A percentile compares a stretch with the other conserved stretches of the same genome.
Conservation (phyloP, 2,797 vertebrate genomes). For the Poeciliopsis paucimaculata region DNA sequence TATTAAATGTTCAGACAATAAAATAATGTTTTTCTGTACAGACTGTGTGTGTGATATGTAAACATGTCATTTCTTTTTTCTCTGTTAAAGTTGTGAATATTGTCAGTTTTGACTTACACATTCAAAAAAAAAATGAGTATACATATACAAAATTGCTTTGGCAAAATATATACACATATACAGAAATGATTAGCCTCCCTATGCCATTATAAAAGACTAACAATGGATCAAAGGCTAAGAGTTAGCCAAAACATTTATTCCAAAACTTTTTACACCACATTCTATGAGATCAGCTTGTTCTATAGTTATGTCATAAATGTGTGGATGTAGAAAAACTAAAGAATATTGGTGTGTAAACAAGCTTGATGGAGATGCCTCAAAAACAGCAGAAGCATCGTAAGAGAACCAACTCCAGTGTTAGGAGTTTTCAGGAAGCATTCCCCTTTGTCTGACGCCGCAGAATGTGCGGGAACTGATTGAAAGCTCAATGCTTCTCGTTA, state of each 20-base stretch:
- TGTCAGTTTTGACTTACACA: slow-evolving; percentile 9
- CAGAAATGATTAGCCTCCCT: slow-evolving; percentile 20
- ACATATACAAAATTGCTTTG: slow-evolving; percentile 45
- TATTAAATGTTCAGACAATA: slow-evolving; percentile 23
- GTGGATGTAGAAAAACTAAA: slow-evolving; percentile 10
- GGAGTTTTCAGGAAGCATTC: slow-evolving; percentile 15
- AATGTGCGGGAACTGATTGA: slow-evolving; percentile 44
- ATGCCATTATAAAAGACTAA: neutral
- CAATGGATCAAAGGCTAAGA: slow-evolving; percentile 16
- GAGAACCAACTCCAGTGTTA: slow-evolving; percentile 15
- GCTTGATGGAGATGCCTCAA: slow-evolving; percentile 7
- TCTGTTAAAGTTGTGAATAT: slow-evolving; percentile 29
- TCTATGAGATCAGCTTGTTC: slow-evolving; percentile 8
- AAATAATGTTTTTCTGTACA: slow-evolving; percentile 39
- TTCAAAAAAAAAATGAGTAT: slow-evolving; percentile 27
- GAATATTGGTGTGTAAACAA: slow-evolving; percentile 33
- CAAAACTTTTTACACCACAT: slow-evolving; percentile 39
- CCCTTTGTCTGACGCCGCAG: slow-evolving; percentile 42
- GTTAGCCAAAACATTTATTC: slow-evolving; percentile 24
- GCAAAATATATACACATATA: slow-evolving; percentile 7
- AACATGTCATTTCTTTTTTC: slow-evolving; percentile 60
- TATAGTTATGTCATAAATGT: slow-evolving; percentile 29
- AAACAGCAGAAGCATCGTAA: slow-evolving; percentile 23
- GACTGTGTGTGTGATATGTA: slow-evolving; percentile 63
- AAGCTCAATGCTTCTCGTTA: slow-evolving; percentile 23